Evolutionary conservation across 2,113 vertebrate species (phyloP), one percentile per base, ranked within the genome.

Genomic region (Grantiella picta): DNA sequence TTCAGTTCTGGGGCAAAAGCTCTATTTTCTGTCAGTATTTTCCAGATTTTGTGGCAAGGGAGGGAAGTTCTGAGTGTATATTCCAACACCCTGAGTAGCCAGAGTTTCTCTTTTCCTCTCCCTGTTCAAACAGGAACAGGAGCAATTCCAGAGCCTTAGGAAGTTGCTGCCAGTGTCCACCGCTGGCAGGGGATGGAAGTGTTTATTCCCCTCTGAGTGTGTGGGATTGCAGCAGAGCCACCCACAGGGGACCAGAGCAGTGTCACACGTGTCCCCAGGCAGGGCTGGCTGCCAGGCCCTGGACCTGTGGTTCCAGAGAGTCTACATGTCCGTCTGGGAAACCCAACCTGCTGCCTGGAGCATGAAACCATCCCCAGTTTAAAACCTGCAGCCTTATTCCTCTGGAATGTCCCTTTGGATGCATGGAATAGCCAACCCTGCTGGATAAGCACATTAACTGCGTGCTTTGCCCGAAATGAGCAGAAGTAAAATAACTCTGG

Each of bases 271-370:
- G 89, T 78, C 73, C 75, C 73, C 86, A 72, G 84, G 92, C 91
- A 84, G 82, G 89, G 94, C 80, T 85, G 94, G 36, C 86, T 94
- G 96, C 96, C 96, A 97, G 95, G 56, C 71, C 56, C 88, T 87
- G 82, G 92, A 96, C 96, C 95, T 97, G 97, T 65, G 97, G 92
- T 97, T 97, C 96, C 96, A 96, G 92, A 86, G 90, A 96, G 96
- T 97, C 96, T 97, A 86, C 86, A 63, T 12, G 57, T 94, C 92
- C 75, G 94, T 93, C 94, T 95, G 76, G 91, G 96, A 95, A 96
- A 96, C 59, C 53, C 88, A 97, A 96, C 95, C 95, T 97, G 95
- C 93, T 96, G 94, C 92, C 86, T 95, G 79, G 20, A 82, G 82
- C 90, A 89, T 95, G 91, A 97, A 96, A 95, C 88, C 95, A 95